A percentile compares a stretch with the other conserved stretches of the same genome.
Conservation (phyloP, 2,113 vertebrate genomes). For the Leptocoma aspasia region DNA sequence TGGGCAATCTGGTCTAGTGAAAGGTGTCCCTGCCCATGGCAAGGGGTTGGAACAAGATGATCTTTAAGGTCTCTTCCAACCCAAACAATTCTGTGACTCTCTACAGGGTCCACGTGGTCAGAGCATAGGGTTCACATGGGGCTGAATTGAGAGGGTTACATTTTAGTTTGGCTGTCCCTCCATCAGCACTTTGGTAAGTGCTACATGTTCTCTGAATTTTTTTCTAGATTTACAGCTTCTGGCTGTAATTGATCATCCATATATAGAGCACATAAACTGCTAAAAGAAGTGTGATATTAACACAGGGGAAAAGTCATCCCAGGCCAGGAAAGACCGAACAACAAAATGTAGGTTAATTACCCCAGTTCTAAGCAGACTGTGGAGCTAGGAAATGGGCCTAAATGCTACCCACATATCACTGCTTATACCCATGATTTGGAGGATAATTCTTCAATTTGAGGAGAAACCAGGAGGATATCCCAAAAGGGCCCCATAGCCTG, state of each 20-base stretch:
- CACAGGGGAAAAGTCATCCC: neutral
- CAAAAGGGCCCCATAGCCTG: too few relatives aligned
- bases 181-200: neutral
- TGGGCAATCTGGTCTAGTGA: neutral
- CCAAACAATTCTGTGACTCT: neutral
- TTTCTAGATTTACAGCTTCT: neutral
- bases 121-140: neutral
- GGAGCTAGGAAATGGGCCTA: neutral
- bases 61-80: neutral
- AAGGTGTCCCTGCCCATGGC: neutral
- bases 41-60: rapidly evolving
- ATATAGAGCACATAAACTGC: neutral
- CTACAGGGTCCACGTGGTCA: neutral
- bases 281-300: neutral
- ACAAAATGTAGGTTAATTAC: neutral
- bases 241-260: neutral
- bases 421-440: neutral
- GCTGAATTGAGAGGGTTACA: neutral
- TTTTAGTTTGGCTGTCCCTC: neutral
- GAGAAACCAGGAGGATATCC: neutral
- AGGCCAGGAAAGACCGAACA: neutral
- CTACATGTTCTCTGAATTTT: neutral
- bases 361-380: neutral
- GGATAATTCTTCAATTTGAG: neutral
- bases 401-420: neutral